Conservation (phyloP, 1,140 invertebrate genomes). For the Trachymyrmex cornetzi region DNA sequence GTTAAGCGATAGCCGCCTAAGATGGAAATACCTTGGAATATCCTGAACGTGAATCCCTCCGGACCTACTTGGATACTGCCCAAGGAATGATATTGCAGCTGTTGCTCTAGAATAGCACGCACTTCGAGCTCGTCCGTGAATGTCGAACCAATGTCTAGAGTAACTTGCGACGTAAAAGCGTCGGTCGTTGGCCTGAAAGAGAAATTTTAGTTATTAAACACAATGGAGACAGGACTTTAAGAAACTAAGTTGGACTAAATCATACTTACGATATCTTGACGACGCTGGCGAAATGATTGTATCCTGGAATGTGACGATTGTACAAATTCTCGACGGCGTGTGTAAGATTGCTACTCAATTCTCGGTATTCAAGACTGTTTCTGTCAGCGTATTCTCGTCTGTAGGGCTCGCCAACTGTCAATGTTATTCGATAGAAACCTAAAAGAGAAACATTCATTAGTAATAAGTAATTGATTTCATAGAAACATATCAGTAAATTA, state of each 20-base stretch:
- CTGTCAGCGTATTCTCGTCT: slow-evolving; percentile 78
- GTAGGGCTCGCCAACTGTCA: slow-evolving; percentile 83
- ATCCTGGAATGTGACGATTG: slow-evolving; percentile 76
- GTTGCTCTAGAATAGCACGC: slow-evolving; percentile 76
- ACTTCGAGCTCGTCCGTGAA: slow-evolving; percentile 79
- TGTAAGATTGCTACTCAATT: slow-evolving; percentile 79
- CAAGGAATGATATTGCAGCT: slow-evolving; percentile 80
- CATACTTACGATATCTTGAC: slow-evolving; percentile 83
- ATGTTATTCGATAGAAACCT: slow-evolving; percentile 82
- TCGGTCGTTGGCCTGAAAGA: slow-evolving; percentile 78
- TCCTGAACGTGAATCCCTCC: slow-evolving; percentile 81
- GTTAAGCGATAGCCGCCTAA: background rate
- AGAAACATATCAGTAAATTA: slow-evolving; percentile 7
- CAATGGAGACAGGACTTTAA: background rate
- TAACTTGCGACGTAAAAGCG: slow-evolving; percentile 81
- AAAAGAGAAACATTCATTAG: slow-evolving; percentile 44
- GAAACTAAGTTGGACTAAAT: background rate
- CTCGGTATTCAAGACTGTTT: slow-evolving; percentile 78
- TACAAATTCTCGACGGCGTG: slow-evolving; percentile 79
- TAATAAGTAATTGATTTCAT: slow-evolving; percentile 20
- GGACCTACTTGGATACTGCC: slow-evolving; percentile 78
- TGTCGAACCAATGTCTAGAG: slow-evolving; percentile 82
- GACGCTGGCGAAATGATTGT: slow-evolving; percentile 78
- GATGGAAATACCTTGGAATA: slow-evolving; percentile 79
- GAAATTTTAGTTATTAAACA: background rate